A percentile compares a stretch with the other conserved stretches of the same genome.
These are phyloP conservation scores for Mus caroli DNA, from an alignment of 2,797 vertebrate genomes.

Conservation along the genomic window DNA sequence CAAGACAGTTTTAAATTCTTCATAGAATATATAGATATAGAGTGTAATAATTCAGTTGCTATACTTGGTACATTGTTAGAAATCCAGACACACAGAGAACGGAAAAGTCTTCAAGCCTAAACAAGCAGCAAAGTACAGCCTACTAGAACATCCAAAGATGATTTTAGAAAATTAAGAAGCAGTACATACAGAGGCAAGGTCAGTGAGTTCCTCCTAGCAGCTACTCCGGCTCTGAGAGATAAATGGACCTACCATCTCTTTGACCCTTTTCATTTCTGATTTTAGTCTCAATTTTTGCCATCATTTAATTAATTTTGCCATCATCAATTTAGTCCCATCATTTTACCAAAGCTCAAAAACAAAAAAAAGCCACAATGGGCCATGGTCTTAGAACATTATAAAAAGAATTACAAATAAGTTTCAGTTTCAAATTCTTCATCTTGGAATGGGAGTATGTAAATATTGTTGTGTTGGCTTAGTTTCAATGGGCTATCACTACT, in stretches of 20 bases:
- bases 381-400: neutral
- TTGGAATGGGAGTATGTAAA: neutral
- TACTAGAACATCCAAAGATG: neutral
- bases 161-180: neutral
- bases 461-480: accelerated
- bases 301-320: too few species aligned
- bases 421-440: neutral
- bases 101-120: neutral
- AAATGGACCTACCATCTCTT: neutral
- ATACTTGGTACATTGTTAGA: slow-evolving; percentile 2
- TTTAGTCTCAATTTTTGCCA: slow-evolving; percentile 21
- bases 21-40: slow-evolving; percentile 34
- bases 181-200: neutral
- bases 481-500: neutral
- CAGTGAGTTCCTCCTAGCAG: neutral
- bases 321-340: too few species aligned
- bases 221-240: neutral
- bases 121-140: neutral
- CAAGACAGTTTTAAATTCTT: slow-evolving; percentile 56
- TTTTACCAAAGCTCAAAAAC: too few species aligned
- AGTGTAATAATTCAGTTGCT: slow-evolving; percentile 46
- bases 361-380: neutral
- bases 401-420: neutral
- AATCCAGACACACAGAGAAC: slow-evolving; percentile 12
- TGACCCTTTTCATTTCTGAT: neutral